Base-by-base conservation (phyloP, 2,888 invertebrate species). In the Panzeria rudis region DNA sequence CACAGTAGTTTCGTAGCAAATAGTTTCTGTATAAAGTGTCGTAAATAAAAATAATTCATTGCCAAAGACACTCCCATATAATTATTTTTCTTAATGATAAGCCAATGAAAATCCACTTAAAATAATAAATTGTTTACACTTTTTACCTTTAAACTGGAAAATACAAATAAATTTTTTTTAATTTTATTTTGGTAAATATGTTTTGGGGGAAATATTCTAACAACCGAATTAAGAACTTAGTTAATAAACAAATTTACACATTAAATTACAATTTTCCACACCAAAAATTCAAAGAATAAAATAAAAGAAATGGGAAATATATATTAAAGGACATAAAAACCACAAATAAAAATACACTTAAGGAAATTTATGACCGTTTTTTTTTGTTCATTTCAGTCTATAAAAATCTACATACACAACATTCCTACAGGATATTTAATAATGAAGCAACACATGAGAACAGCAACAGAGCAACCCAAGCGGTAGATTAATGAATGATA, bases 231-330 rank as follows among this genome's bases (percentile, higher is more conserved):
- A 20, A 52, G 32, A 64, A 75, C 54, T 75, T 88, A 85, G 89
- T 90, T 90, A 90, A 91, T 91, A 91, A 90, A 90, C 91, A 90
- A 90, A 91, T 90, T 90, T 90, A 89, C 90, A 89, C 90, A 91
- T 90, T 89, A 89, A 90, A 90, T 89, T 89, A 88, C 88, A 88
- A 89, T 89, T 87, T 86, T 82, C 77, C 87, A 86, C 86, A 86
- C 81, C 80, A 83, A 78, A 77, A 75, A 78, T 66, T 71, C 20
- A 41, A 47, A 75, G 20, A 64, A 59, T 1, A 41, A 54, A 54
- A 47, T n/a, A 73, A 25, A 77, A 64, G 15, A 61, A 77, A 54
- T 62, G 25, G 20, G 29, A 59, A 71, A 69, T 20, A 25, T 41
- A 47, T 72, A 20, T 47, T 59, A 82, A 85, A 85, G 84, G 83